phyloP scores from a whole-genome alignment of 2,888 invertebrate species.

The Nesidiocoris tenuis region DNA sequence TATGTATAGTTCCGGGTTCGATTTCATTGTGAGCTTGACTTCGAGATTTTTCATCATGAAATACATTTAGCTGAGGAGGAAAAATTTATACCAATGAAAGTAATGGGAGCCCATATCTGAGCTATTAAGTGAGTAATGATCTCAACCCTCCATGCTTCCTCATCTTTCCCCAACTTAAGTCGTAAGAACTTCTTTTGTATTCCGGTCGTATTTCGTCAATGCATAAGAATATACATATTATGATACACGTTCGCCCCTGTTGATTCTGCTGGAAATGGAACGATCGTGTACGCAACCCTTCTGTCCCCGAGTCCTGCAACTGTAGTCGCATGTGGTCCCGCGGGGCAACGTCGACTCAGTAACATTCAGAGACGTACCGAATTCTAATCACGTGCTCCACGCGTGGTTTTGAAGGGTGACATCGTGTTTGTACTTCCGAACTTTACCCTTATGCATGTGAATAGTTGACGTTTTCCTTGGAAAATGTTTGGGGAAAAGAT shows the following conservation, averaged over 20 bases:
- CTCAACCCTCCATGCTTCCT: too few species aligned
- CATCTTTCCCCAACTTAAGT: background rate
- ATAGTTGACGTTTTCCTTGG: constrained; percentile 24
- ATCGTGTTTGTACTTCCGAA: constrained; percentile 31
- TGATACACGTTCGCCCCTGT: constrained; percentile 11
- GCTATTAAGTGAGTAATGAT: too few species aligned
- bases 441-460: constrained; percentile 32
- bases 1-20: too few species aligned
- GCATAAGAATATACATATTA: constrained; percentile 3
- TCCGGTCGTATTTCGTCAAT: background rate
- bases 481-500: background rate
- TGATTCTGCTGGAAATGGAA: background rate
- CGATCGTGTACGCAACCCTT: background rate
- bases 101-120: too few species aligned
- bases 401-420: constrained; percentile 36
- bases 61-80: too few species aligned
- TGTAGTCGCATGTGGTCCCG: background rate
- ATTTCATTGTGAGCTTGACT: too few species aligned
- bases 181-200: background rate
- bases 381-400: constrained; percentile 30
- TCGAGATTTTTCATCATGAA: too few species aligned
- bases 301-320: background rate
- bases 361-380: background rate
- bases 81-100: too few species aligned
- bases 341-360: background rate